Evolutionary conservation across 2,113 vertebrate species (phyloP), one percentile per base, ranked within the genome.

Genomic region (Crotalus helleri): DNA sequence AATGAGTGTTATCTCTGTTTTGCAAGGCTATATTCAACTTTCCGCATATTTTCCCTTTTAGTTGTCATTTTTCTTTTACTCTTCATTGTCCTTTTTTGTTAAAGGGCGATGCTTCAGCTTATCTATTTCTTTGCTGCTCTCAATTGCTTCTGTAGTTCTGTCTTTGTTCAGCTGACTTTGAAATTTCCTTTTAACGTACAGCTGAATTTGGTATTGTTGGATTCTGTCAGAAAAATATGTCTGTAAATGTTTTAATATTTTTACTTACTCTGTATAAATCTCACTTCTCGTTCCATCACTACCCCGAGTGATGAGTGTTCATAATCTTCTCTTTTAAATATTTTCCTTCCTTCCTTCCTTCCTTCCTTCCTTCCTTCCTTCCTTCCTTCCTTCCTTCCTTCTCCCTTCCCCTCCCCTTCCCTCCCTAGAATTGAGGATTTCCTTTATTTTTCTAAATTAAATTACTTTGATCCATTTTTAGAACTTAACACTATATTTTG

Each of bases 111-210:
- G 69, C 53, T 90, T 93, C 26, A 0, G 54, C 88, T 93, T 93
- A 93, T 93, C 92, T 93, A 1, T 90, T 57, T 93, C 4, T 88
- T 89, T 85, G 64, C 74, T 92, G 29, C 51, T 85, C 39, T 59
- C 64, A 85, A 29, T 90, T 85, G 54, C 87, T 85, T 69, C 21
- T 90, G 51, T 53, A 93, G 44, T 90, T 92, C 88, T 92, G 64
- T 49, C 87, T 90, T 90, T 93, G 88, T 90, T 90, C 44, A 90
- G 74, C 85, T 90, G 74, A 90, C 92, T 93, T 93, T 93, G 54
- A 92, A 58, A 90, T 51, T 44, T 85, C 46, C 88, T 85, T 90
- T 90, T 59, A 85, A 90, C 88, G 61, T 53, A 13, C 74, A 44
- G 57, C 39, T 86, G 89, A 61, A 86, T 90, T 90, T 55, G 85